A percentile compares a stretch with the other conserved stretches of the same genome.
Evolutionary conservation across 1,140 invertebrate species (phyloP).

Genomic region (Brevipalpus yothersi): DNA sequence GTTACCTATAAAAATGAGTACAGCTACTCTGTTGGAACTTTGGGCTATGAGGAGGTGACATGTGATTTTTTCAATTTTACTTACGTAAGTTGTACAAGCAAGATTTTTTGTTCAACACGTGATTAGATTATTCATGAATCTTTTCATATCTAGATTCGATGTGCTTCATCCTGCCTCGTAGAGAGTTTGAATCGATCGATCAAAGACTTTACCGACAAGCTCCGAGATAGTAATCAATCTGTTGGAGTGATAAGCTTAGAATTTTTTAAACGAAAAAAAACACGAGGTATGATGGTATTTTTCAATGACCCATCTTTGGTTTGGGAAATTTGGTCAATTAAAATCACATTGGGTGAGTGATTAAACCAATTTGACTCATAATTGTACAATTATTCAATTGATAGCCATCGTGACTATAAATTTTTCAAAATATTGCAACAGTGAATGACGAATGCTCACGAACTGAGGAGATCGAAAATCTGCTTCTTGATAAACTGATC

Average conservation of each 20-base stretch:
- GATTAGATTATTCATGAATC: background rate
- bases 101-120: too few relatives aligned
- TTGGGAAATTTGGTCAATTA: constrained; percentile 92
- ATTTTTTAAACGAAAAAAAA: constrained; percentile 68
- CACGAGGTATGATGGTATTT: constrained; percentile 44
- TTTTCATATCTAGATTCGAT: constrained; percentile 35
- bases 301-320: constrained; percentile 47
- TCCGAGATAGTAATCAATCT: constrained; percentile 27
- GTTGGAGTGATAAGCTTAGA: constrained; percentile 56
- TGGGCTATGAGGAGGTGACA: constrained; percentile 81
- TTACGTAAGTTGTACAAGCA: constrained; percentile 34
- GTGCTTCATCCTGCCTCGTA: constrained; percentile 50
- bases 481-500: constrained; percentile 70
- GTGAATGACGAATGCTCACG: background rate
- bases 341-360: constrained; percentile 37
- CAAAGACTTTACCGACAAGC: constrained; percentile 19
- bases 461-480: constrained; percentile 20
- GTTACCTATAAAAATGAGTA: constrained; percentile 79
- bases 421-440: background rate
- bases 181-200: constrained; percentile 51
- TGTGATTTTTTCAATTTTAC: constrained; percentile 94
- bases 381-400: background rate
- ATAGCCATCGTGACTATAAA: background rate
- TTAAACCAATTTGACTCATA: background rate
- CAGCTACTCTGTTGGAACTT: constrained; percentile 75